Evolutionary conservation across 2,113 vertebrate species (phyloP), one percentile per base, ranked within the genome.

Genomic region (Spilogale gracilis): DNA sequence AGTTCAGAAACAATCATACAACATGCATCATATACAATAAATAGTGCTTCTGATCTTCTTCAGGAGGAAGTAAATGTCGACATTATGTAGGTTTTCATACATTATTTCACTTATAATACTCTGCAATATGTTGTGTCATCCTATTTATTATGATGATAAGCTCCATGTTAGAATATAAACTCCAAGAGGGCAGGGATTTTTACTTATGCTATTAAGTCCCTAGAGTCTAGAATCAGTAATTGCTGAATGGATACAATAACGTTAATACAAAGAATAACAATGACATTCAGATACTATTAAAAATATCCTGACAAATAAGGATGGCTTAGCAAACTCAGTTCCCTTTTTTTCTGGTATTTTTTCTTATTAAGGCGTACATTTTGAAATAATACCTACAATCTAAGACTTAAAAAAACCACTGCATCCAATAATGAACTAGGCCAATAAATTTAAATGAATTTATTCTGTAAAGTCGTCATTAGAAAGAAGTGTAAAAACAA

Each of bases 401-500:
- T 83, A 27, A 6, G n/a, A 73, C 21, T 89, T 95, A 60, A 69
- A 52, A 52, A 83, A 81, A 61, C 18, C 6, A 83, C n/a, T 86
- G 50, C 20, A 76, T 65, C 76, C 58, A 96, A 38, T 94, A 96
- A 96, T 43, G 25, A 96, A 87, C 20, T 74, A 92, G 56, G 52
- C 69, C 67, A 94, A 73, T 78, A 78, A 23, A 84, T 30, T 71
- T 93, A 69, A 97, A 43, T 88, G 5, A 48, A 82, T 95, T 97
- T 92, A 96, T 81, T 98, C 84, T 52, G 30, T 91, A 82, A 96
- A 86, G 81, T 13, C 48, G 78, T 94, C 56, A 25, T 83, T 88
- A 69, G 45, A 90, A 76, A 87, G 32, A 90, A 96, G 87, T 32
- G 32, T 67, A 71, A 94, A 94, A 91, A 90, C 38, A 52, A 27